These are phyloP conservation scores for Petroica traversi DNA, from an alignment of 2,113 vertebrate species.

Conservation along the genomic window DNA sequence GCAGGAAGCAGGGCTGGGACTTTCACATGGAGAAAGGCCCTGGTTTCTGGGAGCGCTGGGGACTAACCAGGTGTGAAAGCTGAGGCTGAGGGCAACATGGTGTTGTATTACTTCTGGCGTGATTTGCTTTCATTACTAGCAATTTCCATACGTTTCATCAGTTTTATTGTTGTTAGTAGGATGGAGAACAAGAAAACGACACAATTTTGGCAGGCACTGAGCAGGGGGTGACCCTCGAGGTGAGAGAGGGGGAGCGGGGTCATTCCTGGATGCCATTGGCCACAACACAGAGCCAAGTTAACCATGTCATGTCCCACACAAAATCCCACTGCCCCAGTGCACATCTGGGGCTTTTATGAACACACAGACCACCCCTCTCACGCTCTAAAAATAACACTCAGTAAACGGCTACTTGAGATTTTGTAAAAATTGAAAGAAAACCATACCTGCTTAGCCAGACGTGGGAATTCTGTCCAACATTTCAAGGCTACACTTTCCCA, in stretches of 20 bases:
- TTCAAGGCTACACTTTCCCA: neutral
- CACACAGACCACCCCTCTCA: neutral
- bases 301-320: fast-evolving
- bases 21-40: neutral
- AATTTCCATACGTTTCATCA: conserved; percentile 14
- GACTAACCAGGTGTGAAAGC: neutral
- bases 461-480: neutral
- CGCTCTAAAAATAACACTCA: neutral
- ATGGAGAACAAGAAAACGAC: neutral
- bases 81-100: neutral
- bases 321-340: fast-evolving
- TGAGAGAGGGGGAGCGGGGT: neutral
- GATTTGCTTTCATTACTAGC: neutral
- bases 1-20: neutral
- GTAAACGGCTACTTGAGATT: neutral
- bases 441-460: neutral
- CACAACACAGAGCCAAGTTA: neutral
- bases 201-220: neutral
- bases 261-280: neutral
- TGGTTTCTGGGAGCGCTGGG: neutral
- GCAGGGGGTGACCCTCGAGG: neutral
- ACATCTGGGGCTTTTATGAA: neutral
- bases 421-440: neutral
- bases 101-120: neutral
- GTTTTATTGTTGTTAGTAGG: neutral